Conservation (phyloP, 2,888 invertebrate species). For the Tortrix viridana region DNA sequence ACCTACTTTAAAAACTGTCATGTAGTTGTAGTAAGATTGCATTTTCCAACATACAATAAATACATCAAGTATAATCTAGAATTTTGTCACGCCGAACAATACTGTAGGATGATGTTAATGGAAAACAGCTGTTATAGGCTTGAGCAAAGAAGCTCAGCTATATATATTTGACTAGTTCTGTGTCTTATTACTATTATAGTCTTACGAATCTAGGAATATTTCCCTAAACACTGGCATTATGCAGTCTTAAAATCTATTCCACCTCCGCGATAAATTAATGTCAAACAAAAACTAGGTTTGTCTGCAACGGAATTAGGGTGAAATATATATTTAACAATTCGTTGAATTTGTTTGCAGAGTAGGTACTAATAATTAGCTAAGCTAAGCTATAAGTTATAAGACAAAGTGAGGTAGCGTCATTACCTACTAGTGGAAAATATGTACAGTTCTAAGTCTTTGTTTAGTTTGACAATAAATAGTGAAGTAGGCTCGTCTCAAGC, state of each 20-base stretch:
- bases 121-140: constrained; percentile 40
- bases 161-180: constrained; percentile 79
- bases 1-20: constrained; percentile 15
- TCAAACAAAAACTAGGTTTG: constrained; percentile 23
- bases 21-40: constrained; percentile 16
- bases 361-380: constrained; percentile 52
- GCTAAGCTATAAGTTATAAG: constrained; percentile 80
- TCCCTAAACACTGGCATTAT: constrained; percentile 76
- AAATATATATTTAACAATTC: constrained; percentile 35
- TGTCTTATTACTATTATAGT: constrained; percentile 64
- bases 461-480: constrained; percentile 68
- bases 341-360: constrained; percentile 33
- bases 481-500: constrained; percentile 50
- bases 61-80: constrained; percentile 38
- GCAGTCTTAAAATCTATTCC: constrained; percentile 71
- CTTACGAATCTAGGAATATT: constrained; percentile 62
- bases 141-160: constrained; percentile 73
- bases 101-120: constrained; percentile 13
- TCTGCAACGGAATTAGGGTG: constrained; percentile 28
- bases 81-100: constrained; percentile 42
- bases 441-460: constrained; percentile 72
- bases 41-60: constrained; percentile 13
- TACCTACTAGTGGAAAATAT: constrained; percentile 81
- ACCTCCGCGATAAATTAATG: constrained; percentile 40
- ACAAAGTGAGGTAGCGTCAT: constrained; percentile 83